A percentile compares a stretch with the other conserved stretches of the same genome.
Conservation (phyloP, 2,797 vertebrate species). For the Acipenser transmontanus region DNA sequence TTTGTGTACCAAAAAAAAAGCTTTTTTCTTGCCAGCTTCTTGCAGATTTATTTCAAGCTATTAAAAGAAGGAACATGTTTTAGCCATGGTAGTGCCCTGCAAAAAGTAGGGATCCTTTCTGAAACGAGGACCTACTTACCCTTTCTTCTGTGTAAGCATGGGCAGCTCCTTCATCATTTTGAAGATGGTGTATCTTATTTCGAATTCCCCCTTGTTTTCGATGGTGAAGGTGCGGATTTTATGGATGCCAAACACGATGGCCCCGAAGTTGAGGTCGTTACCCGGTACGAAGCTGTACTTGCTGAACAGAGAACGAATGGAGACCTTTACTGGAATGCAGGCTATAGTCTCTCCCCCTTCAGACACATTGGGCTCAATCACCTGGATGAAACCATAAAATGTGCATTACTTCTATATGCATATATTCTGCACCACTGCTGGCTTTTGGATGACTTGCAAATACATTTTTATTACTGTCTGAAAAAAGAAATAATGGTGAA, state of each 20-base stretch:
- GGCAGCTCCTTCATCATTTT: conserved; percentile 32
- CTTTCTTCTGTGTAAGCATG: conserved; percentile 28
- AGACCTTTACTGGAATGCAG: conserved; percentile 63
- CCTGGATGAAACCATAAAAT: conserved; percentile 44
- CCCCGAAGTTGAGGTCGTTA: conserved; percentile 67
- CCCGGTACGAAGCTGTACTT: conserved; percentile 72
- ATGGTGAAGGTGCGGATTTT: conserved; percentile 61
- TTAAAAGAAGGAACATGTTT: too few species aligned
- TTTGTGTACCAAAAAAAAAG: too few species aligned
- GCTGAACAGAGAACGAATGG: conserved; percentile 61
- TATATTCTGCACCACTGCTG: neutral
- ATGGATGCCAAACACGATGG: conserved; percentile 54
- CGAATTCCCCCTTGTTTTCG: conserved; percentile 70
- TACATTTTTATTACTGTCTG: neutral
- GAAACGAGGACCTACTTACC: conserved; percentile 42
- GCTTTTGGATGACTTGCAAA: neutral
- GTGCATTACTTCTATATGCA: neutral
- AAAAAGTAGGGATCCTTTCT: too few species aligned
- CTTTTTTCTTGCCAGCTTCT: too few species aligned
- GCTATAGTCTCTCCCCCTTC: conserved; percentile 58
- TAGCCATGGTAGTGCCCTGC: too few species aligned
- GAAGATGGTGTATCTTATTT: conserved; percentile 59
- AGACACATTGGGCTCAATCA: conserved; percentile 66
- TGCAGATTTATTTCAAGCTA: too few species aligned
- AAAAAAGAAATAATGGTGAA: too few species aligned